phyloP scores from a whole-genome alignment of 2,797 vertebrate species.

The Enoplosus armatus region DNA sequence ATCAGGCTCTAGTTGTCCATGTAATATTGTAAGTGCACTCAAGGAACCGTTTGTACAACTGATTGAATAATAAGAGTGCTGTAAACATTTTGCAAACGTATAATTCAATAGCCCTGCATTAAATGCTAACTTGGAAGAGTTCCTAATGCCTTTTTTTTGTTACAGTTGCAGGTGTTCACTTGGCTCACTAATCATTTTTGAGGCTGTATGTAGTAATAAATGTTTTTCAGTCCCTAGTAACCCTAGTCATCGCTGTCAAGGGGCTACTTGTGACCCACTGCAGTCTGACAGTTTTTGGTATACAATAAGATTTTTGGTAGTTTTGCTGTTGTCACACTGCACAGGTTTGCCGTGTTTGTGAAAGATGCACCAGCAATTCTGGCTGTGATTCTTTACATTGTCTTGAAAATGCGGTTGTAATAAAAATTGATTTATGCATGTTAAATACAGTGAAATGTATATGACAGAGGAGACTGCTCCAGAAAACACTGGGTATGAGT shows the following conservation, averaged over 20 bases:
- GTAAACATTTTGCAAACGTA: background rate
- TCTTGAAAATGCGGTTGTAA: background rate
- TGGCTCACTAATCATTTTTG: background rate
- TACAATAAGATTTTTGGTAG: background rate
- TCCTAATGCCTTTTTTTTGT: background rate
- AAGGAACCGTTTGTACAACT: background rate
- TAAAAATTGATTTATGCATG: conserved; percentile 4
- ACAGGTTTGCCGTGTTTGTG: background rate
- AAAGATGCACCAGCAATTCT: background rate
- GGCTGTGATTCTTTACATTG: background rate
- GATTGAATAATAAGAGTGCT: background rate
- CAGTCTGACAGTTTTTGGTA: conserved; percentile 1
- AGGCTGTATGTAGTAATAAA: background rate
- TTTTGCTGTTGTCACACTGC: background rate
- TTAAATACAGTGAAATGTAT: background rate
- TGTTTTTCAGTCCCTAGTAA: conserved; percentile 7
- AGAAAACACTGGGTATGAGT: background rate
- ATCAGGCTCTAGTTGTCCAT: background rate
- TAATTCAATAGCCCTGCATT: background rate
- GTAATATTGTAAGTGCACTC: background rate
- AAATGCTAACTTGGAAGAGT: background rate
- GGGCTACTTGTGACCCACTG: background rate
- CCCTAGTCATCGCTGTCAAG: background rate
- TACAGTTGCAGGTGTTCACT: background rate
- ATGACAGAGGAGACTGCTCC: background rate